Percentiles rank a stretch among this genome's conserved stretches.
Evolutionary conservation across 2,888 invertebrate species (phyloP).

Genomic region (Parnassius apollo): DNA sequence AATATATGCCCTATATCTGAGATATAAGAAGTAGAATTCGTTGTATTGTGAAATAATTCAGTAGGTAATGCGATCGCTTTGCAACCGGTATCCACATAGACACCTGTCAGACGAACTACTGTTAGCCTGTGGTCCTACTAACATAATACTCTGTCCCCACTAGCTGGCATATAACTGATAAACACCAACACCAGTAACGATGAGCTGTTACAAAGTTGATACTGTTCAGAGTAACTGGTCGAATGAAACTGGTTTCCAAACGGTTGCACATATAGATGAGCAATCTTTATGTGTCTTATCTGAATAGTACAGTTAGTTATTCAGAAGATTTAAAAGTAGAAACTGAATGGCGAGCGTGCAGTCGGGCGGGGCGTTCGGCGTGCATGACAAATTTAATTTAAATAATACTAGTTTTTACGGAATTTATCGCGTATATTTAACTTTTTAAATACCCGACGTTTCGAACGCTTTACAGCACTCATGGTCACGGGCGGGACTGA

Average conservation of each 20-base stretch:
- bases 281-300: conserved; percentile 4
- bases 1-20: background rate
- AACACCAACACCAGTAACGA: conserved; percentile 8
- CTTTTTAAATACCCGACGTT: too few relatives aligned
- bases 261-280: background rate
- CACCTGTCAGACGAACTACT: conserved; percentile 54
- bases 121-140: conserved; percentile 69
- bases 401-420: too few relatives aligned
- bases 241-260: background rate
- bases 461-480: too few relatives aligned
- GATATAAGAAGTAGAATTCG: background rate
- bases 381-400: too few relatives aligned
- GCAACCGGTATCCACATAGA: conserved; percentile 24
- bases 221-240: background rate
- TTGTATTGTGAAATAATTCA: background rate
- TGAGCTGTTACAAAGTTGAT: background rate
- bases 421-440: too few relatives aligned
- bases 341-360: too few relatives aligned
- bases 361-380: too few relatives aligned
- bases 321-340: background rate
- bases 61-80: background rate
- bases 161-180: conserved; percentile 50
- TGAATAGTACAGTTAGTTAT: conserved; percentile 11
- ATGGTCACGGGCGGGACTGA: too few relatives aligned
- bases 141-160: conserved; percentile 57